Evolutionary conservation across 2,888 invertebrate genomes (phyloP), one percentile per base, ranked within the genome.

Genomic region (Heliconius sara): DNA sequence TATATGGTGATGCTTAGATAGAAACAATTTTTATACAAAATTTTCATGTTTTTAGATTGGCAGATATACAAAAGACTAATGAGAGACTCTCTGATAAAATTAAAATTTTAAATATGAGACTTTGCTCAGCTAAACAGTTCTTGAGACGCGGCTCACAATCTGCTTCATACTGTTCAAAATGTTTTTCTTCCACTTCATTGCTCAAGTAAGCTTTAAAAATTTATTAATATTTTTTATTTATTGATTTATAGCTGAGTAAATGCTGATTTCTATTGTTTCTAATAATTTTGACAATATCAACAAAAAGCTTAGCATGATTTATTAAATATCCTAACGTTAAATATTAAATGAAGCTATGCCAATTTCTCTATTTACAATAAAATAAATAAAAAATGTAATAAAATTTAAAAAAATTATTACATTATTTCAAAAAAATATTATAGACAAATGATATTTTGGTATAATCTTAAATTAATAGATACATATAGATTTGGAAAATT

Each of bases 81-180:
- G 89, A 90, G 16, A 85, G 85, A 19, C 83, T 94, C 80, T 79
- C 89, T 0, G 93, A 93, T n/a, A 88, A 89, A 66, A 88, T 93
- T 6, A 87, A 89, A 0, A 82, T 88, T 9, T 83, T 94, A 1
- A 94, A 91, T 80, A 91, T 91, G 89, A 86, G 88, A 52, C 85
- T 95, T 47, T 92, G 93, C 79, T 91, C 94, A 0, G 90, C 91
- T 0, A 94, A 92, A 82, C 94, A 94, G 85, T 94, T 94, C 82
- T 82, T 90, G 7, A 90, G 89, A 76, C 84, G 86, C 16, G 85
- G 85, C 66, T 84, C 90, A 0, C 84, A 85, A 52, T 77, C 83
- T 22, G 77, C 80, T 9, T 57, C 80, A 0, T 80, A 84, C 10
- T 86, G 87, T 60, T 76, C 82, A 12, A 87, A 86, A 80, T 87